Base-by-base conservation (phyloP, 2,113 vertebrate species). In the Mungos mungo region DNA sequence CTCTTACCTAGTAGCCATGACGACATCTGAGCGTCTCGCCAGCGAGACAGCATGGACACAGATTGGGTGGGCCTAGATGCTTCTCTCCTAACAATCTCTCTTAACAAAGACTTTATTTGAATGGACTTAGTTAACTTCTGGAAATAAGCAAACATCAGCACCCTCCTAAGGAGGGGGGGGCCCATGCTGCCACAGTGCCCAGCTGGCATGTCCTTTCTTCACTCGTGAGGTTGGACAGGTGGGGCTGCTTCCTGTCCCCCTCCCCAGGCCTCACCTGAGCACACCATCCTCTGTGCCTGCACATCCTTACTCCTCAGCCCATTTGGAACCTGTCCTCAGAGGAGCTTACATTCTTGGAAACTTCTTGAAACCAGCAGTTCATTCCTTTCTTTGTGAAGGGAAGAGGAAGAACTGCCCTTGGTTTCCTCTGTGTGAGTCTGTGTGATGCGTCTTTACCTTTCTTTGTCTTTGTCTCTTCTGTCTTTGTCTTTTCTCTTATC, bases 211-310 rank as follows among this genome's bases (percentile, higher is more conserved):
- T 47, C 47, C 33, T 79, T 71, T 52, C 47, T 87, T 74, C 4
- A 1, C 31, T 7, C 0, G 0, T 4, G 57, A 45, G 8, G 9
- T 18, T 7, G 38, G 35, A n/a, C 3, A 25, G 6, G 1, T 1
- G 25, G 16, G 35, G 33, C 27, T 92, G 41, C 35, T 60, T 68
- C 21, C 9, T 52, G 47, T 82, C 50, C 31, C 11, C 21, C 47
- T 80, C 38, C 33, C 23, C 4, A 7, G 80, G 47, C 52, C 5
- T 52, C 29, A 60, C 21, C 33, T 11, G 29, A 57, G 45, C 1
- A 5, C 7, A 15, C 7, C 11, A 57, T 76, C 16, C 13, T 16
- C 3, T 7, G 14, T 14, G 29, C 63, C 71, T 38, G 15, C 8
- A 23, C 13, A 41, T 35, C 87, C 19, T 33, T 27, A 1, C 35